Conservation (phyloP, 2,113 vertebrate genomes). For the Mystacornis crossleyi region DNA sequence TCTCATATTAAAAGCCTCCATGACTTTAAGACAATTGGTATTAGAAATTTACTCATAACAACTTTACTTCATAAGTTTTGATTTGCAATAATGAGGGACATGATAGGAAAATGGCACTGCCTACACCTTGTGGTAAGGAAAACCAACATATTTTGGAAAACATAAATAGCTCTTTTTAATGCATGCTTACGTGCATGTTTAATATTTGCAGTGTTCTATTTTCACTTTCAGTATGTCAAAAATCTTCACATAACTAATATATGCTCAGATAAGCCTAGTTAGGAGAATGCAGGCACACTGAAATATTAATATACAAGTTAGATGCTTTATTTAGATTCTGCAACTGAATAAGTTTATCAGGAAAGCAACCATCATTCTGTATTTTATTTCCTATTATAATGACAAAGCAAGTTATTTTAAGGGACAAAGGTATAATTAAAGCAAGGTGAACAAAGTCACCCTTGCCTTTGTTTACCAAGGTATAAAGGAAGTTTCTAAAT, state of each 20-base stretch:
- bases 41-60: not conserved
- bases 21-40: not conserved
- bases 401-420: slow-evolving; percentile 48
- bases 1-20: not conserved
- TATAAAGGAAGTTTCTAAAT: slow-evolving; percentile 64
- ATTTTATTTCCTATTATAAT: not conserved
- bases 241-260: not conserved
- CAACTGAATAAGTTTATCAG: not conserved
- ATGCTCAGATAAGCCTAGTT: not conserved
- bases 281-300: not conserved
- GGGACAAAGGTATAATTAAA: slow-evolving; percentile 35
- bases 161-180: not conserved
- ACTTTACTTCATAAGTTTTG: not conserved
- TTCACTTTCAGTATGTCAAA: not conserved
- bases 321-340: not conserved
- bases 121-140: not conserved
- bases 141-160: not conserved
- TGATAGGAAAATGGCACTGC: not conserved
- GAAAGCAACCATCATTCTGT: not conserved
- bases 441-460: slow-evolving; percentile 44
- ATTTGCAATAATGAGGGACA: not conserved
- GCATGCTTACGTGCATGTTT: accelerated
- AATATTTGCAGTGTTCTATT: not conserved
- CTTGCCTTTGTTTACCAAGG: slow-evolving; percentile 48
- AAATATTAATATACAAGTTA: not conserved